phyloP scores from a whole-genome alignment of 2,888 invertebrate genomes.

The Mellilla xanthometata region DNA sequence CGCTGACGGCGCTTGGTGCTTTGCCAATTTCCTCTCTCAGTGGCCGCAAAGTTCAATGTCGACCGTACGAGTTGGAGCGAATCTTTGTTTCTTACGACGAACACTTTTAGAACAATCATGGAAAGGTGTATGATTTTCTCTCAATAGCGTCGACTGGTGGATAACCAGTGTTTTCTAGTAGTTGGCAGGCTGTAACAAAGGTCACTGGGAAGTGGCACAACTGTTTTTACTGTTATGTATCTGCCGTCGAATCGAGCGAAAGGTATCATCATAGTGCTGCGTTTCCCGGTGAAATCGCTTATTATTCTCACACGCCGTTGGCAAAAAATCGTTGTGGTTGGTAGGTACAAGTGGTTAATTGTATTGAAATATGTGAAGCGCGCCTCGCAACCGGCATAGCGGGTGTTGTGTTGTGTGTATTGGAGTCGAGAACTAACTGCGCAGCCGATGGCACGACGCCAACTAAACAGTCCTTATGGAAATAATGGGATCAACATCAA shows the following conservation, averaged over 20 bases:
- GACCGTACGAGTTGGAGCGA: constrained; percentile 26
- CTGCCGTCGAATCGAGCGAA: constrained; percentile 73
- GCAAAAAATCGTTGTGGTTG: constrained; percentile 61
- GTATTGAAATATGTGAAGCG: constrained; percentile 62
- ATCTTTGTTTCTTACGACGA: constrained; percentile 26
- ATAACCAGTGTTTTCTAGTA: constrained; percentile 45
- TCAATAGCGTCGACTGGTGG: constrained; percentile 26
- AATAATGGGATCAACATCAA: constrained; percentile 17
- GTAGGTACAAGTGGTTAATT: constrained; percentile 57
- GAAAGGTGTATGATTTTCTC: constrained; percentile 27
- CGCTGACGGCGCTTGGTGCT: constrained; percentile 53
- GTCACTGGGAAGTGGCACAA: constrained; percentile 75
- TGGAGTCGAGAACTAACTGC: constrained; percentile 39
- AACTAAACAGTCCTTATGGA: constrained; percentile 34
- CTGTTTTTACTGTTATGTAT: constrained; percentile 69
- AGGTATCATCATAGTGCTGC: constrained; percentile 65
- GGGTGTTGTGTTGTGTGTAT: constrained; percentile 46
- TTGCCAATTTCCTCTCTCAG: constrained; percentile 65
- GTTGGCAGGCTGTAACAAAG: constrained; percentile 62
- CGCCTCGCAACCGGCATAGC: constrained; percentile 45
- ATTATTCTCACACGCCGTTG: constrained; percentile 65
- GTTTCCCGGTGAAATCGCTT: constrained; percentile 75
- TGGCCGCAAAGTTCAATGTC: constrained; percentile 69
- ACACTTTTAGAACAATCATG: constrained; percentile 22
- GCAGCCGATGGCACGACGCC: constrained; percentile 58